phyloP scores from a whole-genome alignment of 2,797 vertebrate species.

The Ammospiza maritima region DNA sequence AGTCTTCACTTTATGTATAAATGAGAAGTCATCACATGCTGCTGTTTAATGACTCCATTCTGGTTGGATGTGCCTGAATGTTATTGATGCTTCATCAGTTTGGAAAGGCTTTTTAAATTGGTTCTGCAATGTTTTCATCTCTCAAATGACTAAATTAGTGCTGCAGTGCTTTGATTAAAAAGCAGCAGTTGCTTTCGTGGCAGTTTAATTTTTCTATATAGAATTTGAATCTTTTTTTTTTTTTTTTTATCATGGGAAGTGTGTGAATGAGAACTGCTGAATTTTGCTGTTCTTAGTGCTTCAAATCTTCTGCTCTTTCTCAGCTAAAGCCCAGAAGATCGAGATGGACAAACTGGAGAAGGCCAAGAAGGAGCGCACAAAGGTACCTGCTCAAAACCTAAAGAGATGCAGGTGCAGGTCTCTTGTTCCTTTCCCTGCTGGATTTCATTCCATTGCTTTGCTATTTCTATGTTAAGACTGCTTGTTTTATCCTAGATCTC shows the following conservation, averaged over 20 bases:
- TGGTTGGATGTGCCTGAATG: slow-evolving; percentile 37
- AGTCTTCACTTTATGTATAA: slow-evolving; percentile 14
- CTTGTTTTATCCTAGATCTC: not conserved
- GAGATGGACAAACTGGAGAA: slow-evolving; percentile 99
- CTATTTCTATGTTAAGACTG: not conserved
- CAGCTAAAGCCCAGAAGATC: slow-evolving; percentile 96
- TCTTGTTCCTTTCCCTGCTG: not conserved
- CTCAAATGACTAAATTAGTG: not conserved
- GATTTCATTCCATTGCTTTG: not conserved
- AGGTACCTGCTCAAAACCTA: slow-evolving; percentile 79
- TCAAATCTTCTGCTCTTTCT: slow-evolving; percentile 1
- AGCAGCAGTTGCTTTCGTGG: not conserved
- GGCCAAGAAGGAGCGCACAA: slow-evolving; percentile 96
- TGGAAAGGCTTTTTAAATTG: slow-evolving; percentile 41
- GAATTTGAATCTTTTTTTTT: not conserved
- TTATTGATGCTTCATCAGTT: slow-evolving; percentile 34
- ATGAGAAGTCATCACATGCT: slow-evolving; percentile 48
- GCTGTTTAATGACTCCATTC: not conserved
- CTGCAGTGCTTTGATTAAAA: not conserved
- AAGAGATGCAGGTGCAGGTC: not conserved
- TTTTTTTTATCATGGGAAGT: not conserved
- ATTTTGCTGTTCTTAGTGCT: not conserved
- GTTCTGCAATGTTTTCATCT: not conserved
- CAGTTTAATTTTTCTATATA: not conserved
- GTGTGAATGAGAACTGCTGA: not conserved